Evolutionary conservation across 2,797 vertebrate genomes (phyloP).

Genomic region (Hypotaenidia philippensis): DNA sequence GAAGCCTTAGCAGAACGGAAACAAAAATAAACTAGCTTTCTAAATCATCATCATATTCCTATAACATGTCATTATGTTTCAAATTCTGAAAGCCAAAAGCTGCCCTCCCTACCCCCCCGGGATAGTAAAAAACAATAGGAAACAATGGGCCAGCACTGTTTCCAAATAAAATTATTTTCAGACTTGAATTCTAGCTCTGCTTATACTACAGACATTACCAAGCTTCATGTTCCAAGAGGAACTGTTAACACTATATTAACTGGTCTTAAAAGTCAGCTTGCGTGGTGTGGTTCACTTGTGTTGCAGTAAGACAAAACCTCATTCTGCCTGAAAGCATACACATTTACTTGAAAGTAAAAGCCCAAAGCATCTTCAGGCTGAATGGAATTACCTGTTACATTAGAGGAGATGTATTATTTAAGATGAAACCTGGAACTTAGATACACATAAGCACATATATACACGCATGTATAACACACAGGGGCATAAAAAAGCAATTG

Average conservation of each 20-base stretch:
- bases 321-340: not conserved
- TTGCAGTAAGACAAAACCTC: not conserved
- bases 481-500: not conserved
- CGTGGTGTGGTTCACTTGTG: not conserved
- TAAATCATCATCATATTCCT: not conserved
- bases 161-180: not conserved
- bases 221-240: not conserved
- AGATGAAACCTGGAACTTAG: not conserved
- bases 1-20: not conserved
- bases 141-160: not conserved
- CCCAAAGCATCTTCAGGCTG: not conserved
- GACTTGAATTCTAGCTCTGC: not conserved
- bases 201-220: not conserved
- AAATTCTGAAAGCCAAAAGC: not conserved
- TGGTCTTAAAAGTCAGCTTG: not conserved
- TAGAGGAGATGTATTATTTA: not conserved
- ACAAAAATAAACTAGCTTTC: not conserved
- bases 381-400: not conserved
- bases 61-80: not conserved
- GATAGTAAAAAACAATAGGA: not conserved
- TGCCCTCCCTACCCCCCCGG: too few species aligned
- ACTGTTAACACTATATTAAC: not conserved
- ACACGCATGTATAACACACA: too few species aligned
- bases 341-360: not conserved
- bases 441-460: fast-evolving